phyloP scores from a whole-genome alignment of 2,113 vertebrate genomes.

The Trogon surrucura region DNA sequence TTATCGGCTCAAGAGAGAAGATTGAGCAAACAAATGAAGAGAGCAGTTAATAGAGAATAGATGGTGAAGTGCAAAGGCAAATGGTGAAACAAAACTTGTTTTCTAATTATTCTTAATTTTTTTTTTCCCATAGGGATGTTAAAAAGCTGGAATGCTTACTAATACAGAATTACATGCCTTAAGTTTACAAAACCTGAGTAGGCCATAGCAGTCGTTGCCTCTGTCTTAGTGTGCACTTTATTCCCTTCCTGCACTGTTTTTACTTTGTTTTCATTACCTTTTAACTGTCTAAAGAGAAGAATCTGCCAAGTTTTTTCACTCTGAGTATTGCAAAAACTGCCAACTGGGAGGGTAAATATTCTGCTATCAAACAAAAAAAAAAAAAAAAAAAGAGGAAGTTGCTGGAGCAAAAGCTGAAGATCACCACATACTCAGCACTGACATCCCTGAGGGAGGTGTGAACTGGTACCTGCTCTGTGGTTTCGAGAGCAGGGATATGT shows the following conservation, averaged over 20 bases:
- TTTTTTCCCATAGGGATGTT: not conserved
- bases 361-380: not conserved
- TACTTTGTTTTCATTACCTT: not conserved
- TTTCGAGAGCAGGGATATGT: not conserved
- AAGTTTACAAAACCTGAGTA: not conserved
- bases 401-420: not conserved
- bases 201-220: not conserved
- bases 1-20: slow-evolving; percentile 29
- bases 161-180: not conserved
- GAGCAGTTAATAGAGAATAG: slow-evolving; percentile 29
- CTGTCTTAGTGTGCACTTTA: not conserved
- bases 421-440: not conserved
- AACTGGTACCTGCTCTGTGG: not conserved
- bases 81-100: not conserved
- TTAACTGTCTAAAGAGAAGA: not conserved
- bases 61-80: not conserved
- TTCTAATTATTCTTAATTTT: not conserved
- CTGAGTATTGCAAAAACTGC: not conserved
- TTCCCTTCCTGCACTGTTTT: not conserved
- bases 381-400: not conserved
- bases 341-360: not conserved
- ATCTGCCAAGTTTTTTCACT: not conserved
- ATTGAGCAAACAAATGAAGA: slow-evolving; percentile 44
- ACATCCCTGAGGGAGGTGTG: not conserved
- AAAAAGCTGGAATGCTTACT: not conserved